Evolutionary conservation across 1,140 invertebrate species (phyloP).

Genomic region (Drosophila mauritiana): DNA sequence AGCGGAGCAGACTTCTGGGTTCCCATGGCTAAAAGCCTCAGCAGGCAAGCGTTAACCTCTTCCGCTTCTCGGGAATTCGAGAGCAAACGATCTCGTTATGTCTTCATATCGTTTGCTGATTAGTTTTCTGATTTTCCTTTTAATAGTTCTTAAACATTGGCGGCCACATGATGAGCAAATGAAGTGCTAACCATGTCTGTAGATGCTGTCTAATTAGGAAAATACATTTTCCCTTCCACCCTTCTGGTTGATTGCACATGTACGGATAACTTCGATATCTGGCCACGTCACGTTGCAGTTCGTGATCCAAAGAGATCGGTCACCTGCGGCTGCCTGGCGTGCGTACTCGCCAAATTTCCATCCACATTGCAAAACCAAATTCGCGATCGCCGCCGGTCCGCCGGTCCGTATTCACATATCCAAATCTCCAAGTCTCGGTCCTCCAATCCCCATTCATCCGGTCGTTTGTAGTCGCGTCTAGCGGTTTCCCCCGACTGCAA

Average conservation of each 20-base stretch:
- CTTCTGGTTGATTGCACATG: neutral
- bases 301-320: slow-evolving; percentile 43
- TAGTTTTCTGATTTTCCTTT: neutral
- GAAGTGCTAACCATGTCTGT: no score
- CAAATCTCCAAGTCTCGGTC: slow-evolving; percentile 9
- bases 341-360: slow-evolving; percentile 58
- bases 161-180: neutral
- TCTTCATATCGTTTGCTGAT: neutral
- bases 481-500: slow-evolving; percentile 53
- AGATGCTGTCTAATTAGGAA: neutral
- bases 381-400: slow-evolving; percentile 23
- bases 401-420: slow-evolving; percentile 26
- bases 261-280: neutral
- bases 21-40: neutral
- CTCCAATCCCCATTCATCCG: slow-evolving; percentile 12
- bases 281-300: slow-evolving; percentile 67
- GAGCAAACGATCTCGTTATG: neutral
- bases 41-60: neutral
- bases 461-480: slow-evolving; percentile 24
- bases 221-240: neutral
- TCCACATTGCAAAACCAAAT: slow-evolving; percentile 44
- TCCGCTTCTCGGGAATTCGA: slow-evolving; percentile 1
- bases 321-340: slow-evolving; percentile 67
- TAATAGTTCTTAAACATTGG: neutral
- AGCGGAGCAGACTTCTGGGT: neutral